Evolutionary conservation across 2,797 vertebrate genomes (phyloP), one percentile per base, ranked within the genome.

Genomic region (Oreochromis mossambicus): DNA sequence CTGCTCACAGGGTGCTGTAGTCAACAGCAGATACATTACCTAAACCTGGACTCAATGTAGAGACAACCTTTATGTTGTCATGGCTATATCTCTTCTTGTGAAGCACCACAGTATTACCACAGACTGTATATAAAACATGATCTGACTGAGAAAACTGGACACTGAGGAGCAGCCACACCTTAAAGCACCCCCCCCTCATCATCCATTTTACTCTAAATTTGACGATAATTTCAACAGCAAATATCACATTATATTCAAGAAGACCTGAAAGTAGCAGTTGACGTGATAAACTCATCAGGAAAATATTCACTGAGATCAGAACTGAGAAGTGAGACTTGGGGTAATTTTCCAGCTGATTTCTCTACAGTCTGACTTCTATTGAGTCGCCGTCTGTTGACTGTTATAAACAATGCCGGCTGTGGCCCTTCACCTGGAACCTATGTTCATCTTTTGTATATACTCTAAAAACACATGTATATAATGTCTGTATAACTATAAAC

Each of bases 401-500:
- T 29, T 70, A 26, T 46, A 46, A 70, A 68, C 36, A 24, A 66
- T 38, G 61, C 61, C 13, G 34, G 58, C 34, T 0, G 34, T 5
- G 32, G 19, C 19, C 7, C 56, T 61, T 19, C 15, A 61, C 32
- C 17, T 1, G 0, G 10, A 63, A n/a, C 0, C 15, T 3, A n/a
- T 36, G 58, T 63, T 63, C 9, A 63, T 36, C 2, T 63, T 36
- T 12, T 66, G 19, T 8, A 21, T 14, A 38, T 36, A 21, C 17
- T 63, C 0, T 63, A 21, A 19, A 63, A 38, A 63, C 9, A 66
- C 21, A 66, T 41, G 61, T 41, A 21, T 14, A 41, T 63, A n/a
- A 36, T 8, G 11, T 24, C 63, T 15, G 5, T 0, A 24, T 41
- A 1, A 68, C n/a, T 34, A 8, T 15, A 56, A 26, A 0, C 24